Percentiles rank a stretch among this genome's conserved stretches.
Evolutionary conservation across 2,113 vertebrate genomes (phyloP).

Genomic region (Perca fluviatilis): DNA sequence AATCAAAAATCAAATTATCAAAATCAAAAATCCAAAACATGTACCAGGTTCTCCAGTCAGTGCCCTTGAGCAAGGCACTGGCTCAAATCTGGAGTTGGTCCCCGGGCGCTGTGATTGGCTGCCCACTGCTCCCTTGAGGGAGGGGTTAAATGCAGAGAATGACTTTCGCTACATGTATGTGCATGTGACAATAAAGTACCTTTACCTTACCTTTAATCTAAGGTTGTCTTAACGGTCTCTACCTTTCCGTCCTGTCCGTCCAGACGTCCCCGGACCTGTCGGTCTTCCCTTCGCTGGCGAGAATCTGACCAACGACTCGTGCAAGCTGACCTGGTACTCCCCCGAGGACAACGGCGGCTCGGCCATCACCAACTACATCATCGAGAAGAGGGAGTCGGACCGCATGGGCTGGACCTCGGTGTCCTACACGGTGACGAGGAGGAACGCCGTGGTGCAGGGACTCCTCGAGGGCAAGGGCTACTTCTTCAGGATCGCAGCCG

Average conservation of each 20-base stretch:
- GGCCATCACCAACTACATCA: slow-evolving; percentile 95
- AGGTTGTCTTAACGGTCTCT: neutral
- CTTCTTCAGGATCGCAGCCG: slow-evolving; percentile 97
- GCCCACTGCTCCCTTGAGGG: no score
- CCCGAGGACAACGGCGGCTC: slow-evolving; percentile 98
- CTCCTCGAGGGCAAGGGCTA: slow-evolving; percentile 93
- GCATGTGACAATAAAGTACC: no score
- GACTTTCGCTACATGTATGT: no score
- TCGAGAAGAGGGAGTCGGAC: slow-evolving; percentile 96
- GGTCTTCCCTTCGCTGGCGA: slow-evolving; percentile 92
- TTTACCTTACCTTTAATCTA: no score
- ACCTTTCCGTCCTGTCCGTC: neutral
- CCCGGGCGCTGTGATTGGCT: no score
- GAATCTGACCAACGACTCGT: slow-evolving; percentile 95
- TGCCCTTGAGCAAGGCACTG: no score
- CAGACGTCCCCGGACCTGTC: slow-evolving; percentile 97
- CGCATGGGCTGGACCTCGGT: slow-evolving; percentile 97
- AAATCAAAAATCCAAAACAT: no score
- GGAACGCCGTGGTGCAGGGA: slow-evolving; percentile 96
- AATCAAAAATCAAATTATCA: no score
- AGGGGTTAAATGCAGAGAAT: no score
- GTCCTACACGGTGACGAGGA: slow-evolving; percentile 94
- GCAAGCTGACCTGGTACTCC: slow-evolving; percentile 95
- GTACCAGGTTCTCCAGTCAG: no score
- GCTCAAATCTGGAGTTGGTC: no score